These are phyloP conservation scores for Tethea ocularis DNA, from an alignment of 2,888 invertebrate species.

Conservation along the genomic window DNA sequence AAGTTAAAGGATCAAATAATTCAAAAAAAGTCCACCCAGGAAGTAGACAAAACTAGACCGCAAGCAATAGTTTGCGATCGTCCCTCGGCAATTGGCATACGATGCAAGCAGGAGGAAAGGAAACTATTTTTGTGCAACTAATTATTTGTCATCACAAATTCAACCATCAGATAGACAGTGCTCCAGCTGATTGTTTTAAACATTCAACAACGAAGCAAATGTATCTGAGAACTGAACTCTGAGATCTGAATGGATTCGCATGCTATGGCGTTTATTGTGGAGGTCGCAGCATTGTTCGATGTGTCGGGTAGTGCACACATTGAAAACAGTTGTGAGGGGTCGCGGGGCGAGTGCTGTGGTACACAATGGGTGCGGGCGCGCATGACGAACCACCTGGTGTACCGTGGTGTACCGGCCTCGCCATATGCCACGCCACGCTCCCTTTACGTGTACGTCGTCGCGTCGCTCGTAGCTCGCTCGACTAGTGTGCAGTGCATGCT, in stretches of 20 bases:
- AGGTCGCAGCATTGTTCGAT: slow-evolving; percentile 60
- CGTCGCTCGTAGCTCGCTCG: too few species aligned
- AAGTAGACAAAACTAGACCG: too few species aligned
- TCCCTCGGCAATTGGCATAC: too few species aligned
- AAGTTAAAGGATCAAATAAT: too few species aligned
- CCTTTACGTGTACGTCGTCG: background rate
- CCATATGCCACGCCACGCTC: slow-evolving; percentile 64
- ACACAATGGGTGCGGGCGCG: slow-evolving; percentile 80
- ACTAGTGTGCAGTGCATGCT: background rate
- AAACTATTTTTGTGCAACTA: too few species aligned
- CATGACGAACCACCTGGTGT: slow-evolving; percentile 81
- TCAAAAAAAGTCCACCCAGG: too few species aligned
- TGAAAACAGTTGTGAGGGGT: slow-evolving; percentile 37
- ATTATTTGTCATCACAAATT: slow-evolving; percentile 12
- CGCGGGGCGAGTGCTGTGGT: slow-evolving; percentile 24
- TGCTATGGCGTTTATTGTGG: slow-evolving; percentile 35
- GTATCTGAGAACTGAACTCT: background rate
- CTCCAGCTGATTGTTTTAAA: slow-evolving; percentile 34
- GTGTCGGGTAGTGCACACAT: slow-evolving; percentile 56
- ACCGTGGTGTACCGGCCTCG: slow-evolving; percentile 68
- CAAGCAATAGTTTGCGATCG: too few species aligned
- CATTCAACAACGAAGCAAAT: slow-evolving; percentile 21
- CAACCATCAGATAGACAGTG: slow-evolving; percentile 25
- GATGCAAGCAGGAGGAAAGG: too few species aligned
- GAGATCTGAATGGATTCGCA: slow-evolving; percentile 16